phyloP scores from a whole-genome alignment of 2,113 vertebrate genomes.

The Eulacestoma nigropectus region DNA sequence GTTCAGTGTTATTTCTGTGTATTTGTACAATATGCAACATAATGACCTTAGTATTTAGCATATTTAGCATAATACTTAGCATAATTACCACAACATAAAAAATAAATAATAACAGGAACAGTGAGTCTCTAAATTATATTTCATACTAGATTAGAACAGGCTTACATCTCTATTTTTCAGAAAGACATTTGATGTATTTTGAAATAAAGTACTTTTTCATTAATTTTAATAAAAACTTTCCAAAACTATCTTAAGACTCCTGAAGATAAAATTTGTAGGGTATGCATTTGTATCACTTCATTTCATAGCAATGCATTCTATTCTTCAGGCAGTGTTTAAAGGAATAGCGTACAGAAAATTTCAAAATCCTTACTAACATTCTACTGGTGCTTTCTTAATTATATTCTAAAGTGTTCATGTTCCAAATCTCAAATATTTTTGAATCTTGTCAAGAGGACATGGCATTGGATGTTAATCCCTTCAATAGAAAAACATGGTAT shows the following conservation, averaged over 20 bases:
- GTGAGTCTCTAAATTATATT: not conserved
- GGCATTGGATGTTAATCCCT: not conserved
- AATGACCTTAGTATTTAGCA: not conserved
- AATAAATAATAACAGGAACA: not conserved
- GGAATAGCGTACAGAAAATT: not conserved
- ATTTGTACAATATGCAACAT: not conserved
- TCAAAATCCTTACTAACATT: not conserved
- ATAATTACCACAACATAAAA: not conserved
- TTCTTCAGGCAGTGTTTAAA: not conserved
- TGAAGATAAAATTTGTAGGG: not conserved
- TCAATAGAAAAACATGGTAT: not conserved
- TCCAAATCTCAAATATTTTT: not conserved
- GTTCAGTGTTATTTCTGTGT: not conserved
- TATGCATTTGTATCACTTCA: not conserved
- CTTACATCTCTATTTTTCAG: not conserved
- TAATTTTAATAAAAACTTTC: not conserved
- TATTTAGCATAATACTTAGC: not conserved
- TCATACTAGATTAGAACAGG: not conserved
- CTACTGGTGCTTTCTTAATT: not conserved
- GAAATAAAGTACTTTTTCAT: not conserved
- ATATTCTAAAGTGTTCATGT: not conserved
- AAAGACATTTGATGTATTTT: not conserved
- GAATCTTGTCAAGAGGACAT: not conserved
- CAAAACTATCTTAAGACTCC: not conserved
- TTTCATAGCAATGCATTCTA: not conserved